Evolutionary conservation across 2,888 invertebrate genomes (phyloP).

Genomic region (Cephus pygmeus): DNA sequence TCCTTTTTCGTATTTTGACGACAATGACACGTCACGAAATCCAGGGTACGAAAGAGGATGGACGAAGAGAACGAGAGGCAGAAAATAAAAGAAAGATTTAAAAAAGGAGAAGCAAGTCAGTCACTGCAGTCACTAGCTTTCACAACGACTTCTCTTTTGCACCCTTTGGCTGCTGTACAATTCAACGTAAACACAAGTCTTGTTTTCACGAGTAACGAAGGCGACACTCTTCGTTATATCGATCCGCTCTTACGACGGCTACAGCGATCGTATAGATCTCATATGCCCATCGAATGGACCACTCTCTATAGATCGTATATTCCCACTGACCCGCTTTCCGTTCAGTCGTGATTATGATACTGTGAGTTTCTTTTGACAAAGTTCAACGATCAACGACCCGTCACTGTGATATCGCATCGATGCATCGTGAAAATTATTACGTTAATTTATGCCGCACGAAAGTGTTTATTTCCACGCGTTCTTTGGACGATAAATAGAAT

Average conservation of each 20-base stretch:
- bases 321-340: not conserved
- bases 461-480: not conserved
- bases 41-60: conserved; percentile 4
- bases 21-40: conserved; percentile 3
- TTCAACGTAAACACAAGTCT: not conserved
- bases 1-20: conserved; percentile 19
- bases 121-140: not conserved
- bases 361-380: not conserved
- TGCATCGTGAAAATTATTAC: not conserved
- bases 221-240: not conserved
- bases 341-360: not conserved
- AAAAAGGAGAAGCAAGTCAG: not conserved
- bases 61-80: not conserved
- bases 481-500: not conserved
- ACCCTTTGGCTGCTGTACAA: conserved; percentile 6
- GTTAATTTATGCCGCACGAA: not conserved
- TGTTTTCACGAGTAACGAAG: not conserved
- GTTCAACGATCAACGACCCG: not conserved
- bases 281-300: not conserved
- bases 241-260: not conserved
- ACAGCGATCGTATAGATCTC: not conserved
- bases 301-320: not conserved
- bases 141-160: not conserved
- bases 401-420: not conserved
- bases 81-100: not conserved